Percentiles rank a stretch among this genome's conserved stretches.
Conservation (phyloP, 2,888 invertebrate genomes). For the Mesorhabditis spiculigera region DNA sequence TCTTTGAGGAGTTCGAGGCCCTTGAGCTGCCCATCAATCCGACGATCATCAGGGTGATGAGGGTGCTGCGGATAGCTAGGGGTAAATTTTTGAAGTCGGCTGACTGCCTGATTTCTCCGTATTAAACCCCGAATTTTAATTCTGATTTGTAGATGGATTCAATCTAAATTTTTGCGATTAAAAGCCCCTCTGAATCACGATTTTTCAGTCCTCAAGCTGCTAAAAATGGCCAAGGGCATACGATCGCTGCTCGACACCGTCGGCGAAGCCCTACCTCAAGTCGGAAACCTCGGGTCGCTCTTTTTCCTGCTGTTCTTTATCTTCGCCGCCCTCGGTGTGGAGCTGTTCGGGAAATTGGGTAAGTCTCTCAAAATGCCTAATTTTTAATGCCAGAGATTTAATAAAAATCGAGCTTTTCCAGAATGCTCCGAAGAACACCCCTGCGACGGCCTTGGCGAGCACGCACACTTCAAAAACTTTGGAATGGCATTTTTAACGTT, state of each 20-base stretch:
- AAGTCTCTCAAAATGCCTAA: conserved; percentile 36
- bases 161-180: background rate
- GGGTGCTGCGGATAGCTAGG: conserved; percentile 92
- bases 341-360: conserved; percentile 89
- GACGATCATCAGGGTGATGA: conserved; percentile 96
- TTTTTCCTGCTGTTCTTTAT: conserved; percentile 99
- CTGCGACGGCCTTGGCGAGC: conserved; percentile 94
- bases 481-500: conserved; percentile 95
- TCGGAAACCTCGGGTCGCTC: conserved; percentile 91
- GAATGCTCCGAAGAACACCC: conserved; percentile 59
- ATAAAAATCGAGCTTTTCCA: conserved; percentile 12
- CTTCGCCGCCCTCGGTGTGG: conserved; percentile 97
- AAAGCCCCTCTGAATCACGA: background rate
- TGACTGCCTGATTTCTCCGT: background rate
- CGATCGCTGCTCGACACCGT: conserved; percentile 95
- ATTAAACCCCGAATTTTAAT: background rate
- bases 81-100: conserved; percentile 61
- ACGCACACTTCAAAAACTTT: conserved; percentile 84
- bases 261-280: conserved; percentile 98
- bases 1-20: conserved; percentile 92
- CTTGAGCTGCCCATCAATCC: conserved; percentile 99
- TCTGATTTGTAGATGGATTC: background rate
- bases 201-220: conserved; percentile 79
- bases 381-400: background rate
- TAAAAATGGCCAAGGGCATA: conserved; percentile 99